These are phyloP conservation scores for Hipparchia sbordonii DNA, from an alignment of 2,888 invertebrate species.

Conservation along the genomic window DNA sequence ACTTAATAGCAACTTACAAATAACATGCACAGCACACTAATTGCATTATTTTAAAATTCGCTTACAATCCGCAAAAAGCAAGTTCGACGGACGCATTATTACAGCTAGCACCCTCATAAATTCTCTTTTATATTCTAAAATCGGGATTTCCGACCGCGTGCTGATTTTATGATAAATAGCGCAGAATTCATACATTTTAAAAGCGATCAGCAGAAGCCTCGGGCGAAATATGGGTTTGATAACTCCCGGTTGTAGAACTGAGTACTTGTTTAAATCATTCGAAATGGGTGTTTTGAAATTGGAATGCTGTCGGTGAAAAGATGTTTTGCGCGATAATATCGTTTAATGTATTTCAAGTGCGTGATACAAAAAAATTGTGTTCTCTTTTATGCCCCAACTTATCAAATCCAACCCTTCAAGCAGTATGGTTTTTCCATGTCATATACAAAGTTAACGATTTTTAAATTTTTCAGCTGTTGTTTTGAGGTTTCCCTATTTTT, in stretches of 20 bases:
- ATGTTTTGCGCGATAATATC: conserved; percentile 3
- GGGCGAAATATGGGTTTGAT: conserved; percentile 25
- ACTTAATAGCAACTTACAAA: too few relatives aligned
- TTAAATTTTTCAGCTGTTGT: too few relatives aligned
- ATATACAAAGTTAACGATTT: too few relatives aligned
- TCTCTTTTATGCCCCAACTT: too few relatives aligned
- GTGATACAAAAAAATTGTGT: too few relatives aligned
- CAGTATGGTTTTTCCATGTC: too few relatives aligned
- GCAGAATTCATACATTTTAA: conserved; percentile 43
- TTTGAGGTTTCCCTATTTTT: too few relatives aligned
- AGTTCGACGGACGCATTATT: not conserved
- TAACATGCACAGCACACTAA: too few relatives aligned
- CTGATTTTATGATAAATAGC: conserved; percentile 43
- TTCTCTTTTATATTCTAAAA: conserved; percentile 23
- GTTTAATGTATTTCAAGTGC: not conserved
- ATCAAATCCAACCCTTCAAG: too few relatives aligned
- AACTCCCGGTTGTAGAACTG: conserved; percentile 23
- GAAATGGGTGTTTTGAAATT: conserved; percentile 22
- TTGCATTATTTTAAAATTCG: too few relatives aligned
- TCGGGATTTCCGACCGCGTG: conserved; percentile 30
- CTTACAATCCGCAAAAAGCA: too few relatives aligned
- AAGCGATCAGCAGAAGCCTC: conserved; percentile 33
- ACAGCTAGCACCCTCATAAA: conserved; percentile 1
- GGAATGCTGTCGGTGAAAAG: conserved; percentile 9
- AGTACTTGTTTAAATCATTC: conserved; percentile 38